Percentiles rank a stretch among this genome's conserved stretches.
Evolutionary conservation across 1,140 invertebrate species (phyloP).

Genomic region (Brachionus asplanchnoidis): DNA sequence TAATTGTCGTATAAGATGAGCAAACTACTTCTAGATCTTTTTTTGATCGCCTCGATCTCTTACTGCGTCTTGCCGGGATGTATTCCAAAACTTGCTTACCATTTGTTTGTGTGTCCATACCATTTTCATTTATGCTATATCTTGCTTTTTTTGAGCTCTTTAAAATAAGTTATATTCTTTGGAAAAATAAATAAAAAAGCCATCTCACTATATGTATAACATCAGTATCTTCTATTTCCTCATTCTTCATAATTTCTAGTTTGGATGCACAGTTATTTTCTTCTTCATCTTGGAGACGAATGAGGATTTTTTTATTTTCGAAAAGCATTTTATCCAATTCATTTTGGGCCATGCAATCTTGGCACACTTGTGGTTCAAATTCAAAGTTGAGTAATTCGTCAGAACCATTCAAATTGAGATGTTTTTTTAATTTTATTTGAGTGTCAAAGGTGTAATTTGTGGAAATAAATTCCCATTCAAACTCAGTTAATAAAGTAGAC

Average conservation of each 20-base stretch:
- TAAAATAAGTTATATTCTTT: neutral
- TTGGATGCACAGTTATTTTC: neutral
- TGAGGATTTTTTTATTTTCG: conserved; percentile 34
- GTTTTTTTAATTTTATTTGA: neutral
- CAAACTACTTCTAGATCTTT: conserved; percentile 16
- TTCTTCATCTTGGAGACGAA: neutral
- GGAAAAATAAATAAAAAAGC: neutral
- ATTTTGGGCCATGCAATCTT: neutral
- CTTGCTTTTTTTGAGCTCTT: conserved; percentile 3
- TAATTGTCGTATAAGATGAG: neutral
- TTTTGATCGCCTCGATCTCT: neutral
- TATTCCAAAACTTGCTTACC: neutral
- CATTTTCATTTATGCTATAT: neutral
- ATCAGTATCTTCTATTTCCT: neutral
- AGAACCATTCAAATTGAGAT: neutral
- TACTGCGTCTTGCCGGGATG: neutral
- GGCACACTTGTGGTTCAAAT: neutral
- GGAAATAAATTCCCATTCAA: conserved; percentile 12
- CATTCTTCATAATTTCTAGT: neutral
- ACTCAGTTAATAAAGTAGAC: neutral
- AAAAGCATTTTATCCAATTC: conserved; percentile 1
- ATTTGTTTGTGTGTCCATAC: neutral
- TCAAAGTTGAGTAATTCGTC: neutral
- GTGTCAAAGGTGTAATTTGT: neutral
- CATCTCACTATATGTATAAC: neutral